Evolutionary conservation across 2,797 vertebrate genomes (phyloP).

Genomic region (Lacerta agilis): DNA sequence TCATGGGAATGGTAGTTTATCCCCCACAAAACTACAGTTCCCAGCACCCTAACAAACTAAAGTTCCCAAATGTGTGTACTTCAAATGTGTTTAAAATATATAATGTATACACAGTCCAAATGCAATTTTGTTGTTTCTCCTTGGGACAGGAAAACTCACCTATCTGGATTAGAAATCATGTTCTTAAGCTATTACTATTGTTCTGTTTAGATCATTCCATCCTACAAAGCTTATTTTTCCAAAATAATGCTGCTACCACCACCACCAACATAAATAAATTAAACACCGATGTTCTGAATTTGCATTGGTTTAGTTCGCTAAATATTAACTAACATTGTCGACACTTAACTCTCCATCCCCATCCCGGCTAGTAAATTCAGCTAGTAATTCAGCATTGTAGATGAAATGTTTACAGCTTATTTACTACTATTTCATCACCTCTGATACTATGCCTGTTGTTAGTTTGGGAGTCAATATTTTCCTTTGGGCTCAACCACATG

Average conservation of each 20-base stretch:
- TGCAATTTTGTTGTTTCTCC: background rate
- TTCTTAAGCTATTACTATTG: background rate
- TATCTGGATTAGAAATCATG: background rate
- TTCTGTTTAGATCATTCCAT: background rate
- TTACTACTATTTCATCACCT: background rate
- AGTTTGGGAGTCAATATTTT: background rate
- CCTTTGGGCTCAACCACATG: background rate
- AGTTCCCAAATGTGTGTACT: too few relatives aligned
- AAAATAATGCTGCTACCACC: background rate
- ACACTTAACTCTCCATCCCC: too few relatives aligned
- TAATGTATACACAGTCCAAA: background rate
- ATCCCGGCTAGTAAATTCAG: background rate
- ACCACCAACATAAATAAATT: background rate
- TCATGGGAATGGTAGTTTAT: too few relatives aligned
- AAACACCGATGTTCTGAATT: background rate
- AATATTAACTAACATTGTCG: background rate
- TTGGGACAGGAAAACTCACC: background rate
- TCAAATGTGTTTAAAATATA: too few relatives aligned
- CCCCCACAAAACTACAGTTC: too few relatives aligned
- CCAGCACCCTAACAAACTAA: too few relatives aligned
- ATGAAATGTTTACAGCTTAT: background rate
- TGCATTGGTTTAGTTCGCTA: background rate
- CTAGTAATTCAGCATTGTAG: background rate
- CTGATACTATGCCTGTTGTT: background rate
- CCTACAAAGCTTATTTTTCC: background rate